Evolutionary conservation across 2,113 vertebrate genomes (phyloP).

Genomic region (Poeciliopsis occidentalis): DNA sequence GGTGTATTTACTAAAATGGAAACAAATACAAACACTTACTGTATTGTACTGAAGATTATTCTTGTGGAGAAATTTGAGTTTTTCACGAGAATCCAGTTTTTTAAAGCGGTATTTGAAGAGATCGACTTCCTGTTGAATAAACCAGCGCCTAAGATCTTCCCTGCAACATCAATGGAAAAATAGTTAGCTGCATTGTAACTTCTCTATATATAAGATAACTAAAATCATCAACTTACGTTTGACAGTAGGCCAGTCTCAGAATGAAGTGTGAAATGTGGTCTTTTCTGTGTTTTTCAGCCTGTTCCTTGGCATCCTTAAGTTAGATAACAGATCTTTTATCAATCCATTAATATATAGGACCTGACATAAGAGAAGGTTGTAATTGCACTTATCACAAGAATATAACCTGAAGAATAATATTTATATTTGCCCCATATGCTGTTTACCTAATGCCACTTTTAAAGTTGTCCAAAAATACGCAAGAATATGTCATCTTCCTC

Average conservation of each 20-base stretch:
- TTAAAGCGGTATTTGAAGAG: constrained; percentile 90
- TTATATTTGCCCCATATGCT: too few relatives aligned
- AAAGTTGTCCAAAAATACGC: too few relatives aligned
- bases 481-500: too few relatives aligned
- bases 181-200: background rate
- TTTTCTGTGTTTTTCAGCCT: constrained; percentile 87
- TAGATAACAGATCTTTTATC: background rate
- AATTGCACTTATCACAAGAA: too few relatives aligned
- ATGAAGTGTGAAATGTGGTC: constrained; percentile 99
- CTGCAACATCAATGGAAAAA: constrained; percentile 69
- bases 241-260: constrained; percentile 95
- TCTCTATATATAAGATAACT: background rate
- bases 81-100: constrained; percentile 69
- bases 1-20: too few relatives aligned
- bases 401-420: too few relatives aligned
- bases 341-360: background rate
- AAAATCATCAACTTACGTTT: constrained; percentile 83
- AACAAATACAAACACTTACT: constrained; percentile 76
- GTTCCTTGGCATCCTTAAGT: constrained; percentile 69
- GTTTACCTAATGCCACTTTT: too few relatives aligned
- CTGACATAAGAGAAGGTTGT: too few relatives aligned
- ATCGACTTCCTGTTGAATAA: constrained; percentile 98
- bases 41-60: constrained; percentile 88
- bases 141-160: constrained; percentile 96
- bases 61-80: constrained; percentile 86